Evolutionary conservation across 2,888 invertebrate genomes (phyloP).

Genomic region (Lathronympha strigana): DNA sequence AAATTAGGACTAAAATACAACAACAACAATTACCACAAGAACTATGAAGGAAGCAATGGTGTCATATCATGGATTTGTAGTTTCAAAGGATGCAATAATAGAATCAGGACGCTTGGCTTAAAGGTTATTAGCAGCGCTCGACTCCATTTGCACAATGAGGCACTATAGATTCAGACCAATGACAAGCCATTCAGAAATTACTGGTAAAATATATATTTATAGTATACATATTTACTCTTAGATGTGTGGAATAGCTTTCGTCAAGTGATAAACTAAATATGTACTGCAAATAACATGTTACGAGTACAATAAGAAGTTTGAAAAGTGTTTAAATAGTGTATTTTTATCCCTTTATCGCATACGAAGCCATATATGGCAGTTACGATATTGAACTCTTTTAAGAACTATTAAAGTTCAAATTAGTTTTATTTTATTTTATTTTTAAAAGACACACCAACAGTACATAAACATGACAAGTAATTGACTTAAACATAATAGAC

Average conservation of each 20-base stretch:
- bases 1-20: constrained; percentile 32
- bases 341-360: too few species aligned
- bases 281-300: not conserved
- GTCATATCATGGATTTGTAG: constrained; percentile 47
- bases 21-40: constrained; percentile 25
- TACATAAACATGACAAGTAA: too few species aligned
- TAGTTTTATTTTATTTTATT: too few species aligned
- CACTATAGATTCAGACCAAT: constrained; percentile 4
- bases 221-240: not conserved
- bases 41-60: constrained; percentile 42
- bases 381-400: too few species aligned
- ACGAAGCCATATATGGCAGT: too few species aligned
- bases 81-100: constrained; percentile 44
- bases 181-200: not conserved
- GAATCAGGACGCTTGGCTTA: constrained; percentile 47
- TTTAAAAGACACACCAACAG: too few species aligned
- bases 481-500: too few species aligned
- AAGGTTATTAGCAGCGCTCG: constrained; percentile 42
- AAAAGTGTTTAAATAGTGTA: not conserved
- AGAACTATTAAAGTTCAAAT: too few species aligned
- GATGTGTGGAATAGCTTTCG: not conserved
- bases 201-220: not conserved
- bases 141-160: constrained; percentile 36
- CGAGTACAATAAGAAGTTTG: not conserved
- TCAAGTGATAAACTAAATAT: not conserved